These are phyloP conservation scores for Zonotrichia leucophrys DNA, from an alignment of 2,113 vertebrate species.

Conservation along the genomic window DNA sequence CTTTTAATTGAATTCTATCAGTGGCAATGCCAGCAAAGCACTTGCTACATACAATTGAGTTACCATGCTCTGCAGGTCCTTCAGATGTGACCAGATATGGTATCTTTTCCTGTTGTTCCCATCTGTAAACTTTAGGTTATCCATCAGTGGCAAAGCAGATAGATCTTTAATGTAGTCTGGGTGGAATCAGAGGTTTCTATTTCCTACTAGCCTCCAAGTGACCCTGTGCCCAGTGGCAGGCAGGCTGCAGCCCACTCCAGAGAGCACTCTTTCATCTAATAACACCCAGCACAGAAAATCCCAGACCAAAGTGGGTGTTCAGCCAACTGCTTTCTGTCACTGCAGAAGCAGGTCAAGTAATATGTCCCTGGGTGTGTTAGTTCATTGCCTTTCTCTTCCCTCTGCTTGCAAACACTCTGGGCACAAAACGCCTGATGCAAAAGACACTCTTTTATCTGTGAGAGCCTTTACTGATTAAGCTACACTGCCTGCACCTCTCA, in stretches of 20 bases:
- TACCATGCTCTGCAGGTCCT: constrained; percentile 31
- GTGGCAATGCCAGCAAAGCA: fast-evolving
- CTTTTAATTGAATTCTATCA: constrained; percentile 31
- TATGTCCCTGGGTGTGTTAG: neutral
- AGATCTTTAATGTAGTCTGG: constrained; percentile 3
- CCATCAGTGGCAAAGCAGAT: constrained; percentile 35
- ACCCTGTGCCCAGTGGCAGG: neutral
- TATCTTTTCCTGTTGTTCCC: constrained; percentile 45
- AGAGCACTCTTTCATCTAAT: neutral
- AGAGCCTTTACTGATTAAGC: neutral
- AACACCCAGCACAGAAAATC: neutral
- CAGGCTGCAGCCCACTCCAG: neutral
- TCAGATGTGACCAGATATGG: constrained; percentile 36
- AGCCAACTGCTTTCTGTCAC: neutral
- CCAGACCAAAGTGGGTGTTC: neutral
- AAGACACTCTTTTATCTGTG: neutral
- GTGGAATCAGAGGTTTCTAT: neutral
- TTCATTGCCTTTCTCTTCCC: neutral
- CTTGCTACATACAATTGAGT: constrained; percentile 3
- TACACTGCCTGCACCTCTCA: neutral
- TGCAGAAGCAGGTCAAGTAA: neutral
- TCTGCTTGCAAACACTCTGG: neutral
- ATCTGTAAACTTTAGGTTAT: constrained; percentile 22
- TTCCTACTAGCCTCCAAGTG: constrained; percentile 25
- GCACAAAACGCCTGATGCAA: neutral